Conservation (phyloP, 2,797 vertebrate genomes). For the Rhinella marina region DNA sequence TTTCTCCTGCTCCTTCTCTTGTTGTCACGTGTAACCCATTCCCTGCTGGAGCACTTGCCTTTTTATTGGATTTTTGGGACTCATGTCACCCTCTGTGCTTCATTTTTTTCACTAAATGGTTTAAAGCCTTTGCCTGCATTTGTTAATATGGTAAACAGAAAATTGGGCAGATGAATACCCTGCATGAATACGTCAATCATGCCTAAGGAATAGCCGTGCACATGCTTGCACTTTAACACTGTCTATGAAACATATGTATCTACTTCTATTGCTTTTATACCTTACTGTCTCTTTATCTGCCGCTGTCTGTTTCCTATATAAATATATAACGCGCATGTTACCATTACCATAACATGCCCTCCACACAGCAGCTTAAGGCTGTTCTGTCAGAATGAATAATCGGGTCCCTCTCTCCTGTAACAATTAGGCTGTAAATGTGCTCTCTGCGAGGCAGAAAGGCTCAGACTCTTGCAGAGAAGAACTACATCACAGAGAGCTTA, state of each 20-base stretch:
- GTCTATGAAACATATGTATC: neutral
- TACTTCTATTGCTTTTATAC: neutral
- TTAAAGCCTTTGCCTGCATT: neutral
- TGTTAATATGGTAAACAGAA: neutral
- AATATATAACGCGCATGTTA: conserved; percentile 66
- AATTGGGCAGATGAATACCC: neutral
- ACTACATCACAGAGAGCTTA: conserved; percentile 59
- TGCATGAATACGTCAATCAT: neutral
- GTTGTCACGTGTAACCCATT: conserved; percentile 1
- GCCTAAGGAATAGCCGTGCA: neutral
- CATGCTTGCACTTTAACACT: neutral
- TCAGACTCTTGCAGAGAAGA: conserved; percentile 68
- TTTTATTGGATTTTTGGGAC: neutral
- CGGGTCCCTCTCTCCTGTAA: conserved; percentile 77
- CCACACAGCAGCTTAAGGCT: conserved; percentile 79
- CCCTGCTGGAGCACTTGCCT: neutral
- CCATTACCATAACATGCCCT: conserved; percentile 81
- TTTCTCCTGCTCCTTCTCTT: neutral
- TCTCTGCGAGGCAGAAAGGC: conserved; percentile 73
- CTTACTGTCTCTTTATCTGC: conserved; percentile 68
- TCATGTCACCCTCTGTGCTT: neutral
- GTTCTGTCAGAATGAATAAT: conserved; percentile 79
- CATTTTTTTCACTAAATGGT: neutral
- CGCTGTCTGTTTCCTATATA: neutral
- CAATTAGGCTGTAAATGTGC: conserved; percentile 78